Evolutionary conservation across 2,797 vertebrate species (phyloP), one percentile per base, ranked within the genome.

Genomic region (Galagoides demidoff): DNA sequence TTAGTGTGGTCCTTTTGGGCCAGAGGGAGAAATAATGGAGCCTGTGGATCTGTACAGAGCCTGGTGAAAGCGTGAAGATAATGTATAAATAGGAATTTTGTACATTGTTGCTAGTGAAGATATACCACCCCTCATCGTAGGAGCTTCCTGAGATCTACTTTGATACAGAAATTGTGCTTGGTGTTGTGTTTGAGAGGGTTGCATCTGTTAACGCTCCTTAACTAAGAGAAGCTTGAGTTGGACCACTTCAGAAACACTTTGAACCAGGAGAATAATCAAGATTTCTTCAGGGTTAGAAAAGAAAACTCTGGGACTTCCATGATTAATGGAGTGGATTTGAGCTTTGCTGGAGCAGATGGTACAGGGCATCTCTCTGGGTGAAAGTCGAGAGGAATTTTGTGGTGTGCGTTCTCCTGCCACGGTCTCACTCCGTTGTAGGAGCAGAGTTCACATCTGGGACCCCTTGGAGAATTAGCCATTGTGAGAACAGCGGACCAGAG

Each of bases 371-470:
- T 95, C 89, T 96, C 85, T 88, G 93, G 95, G 96, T 96, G 77
- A 63, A 81, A 95, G 94, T 92, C 89, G 97, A 92, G 93, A 96
- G 82, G 94, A 93, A 79, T 92, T 87, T 82, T 77, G 82, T 76
- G 49, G 78, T 84, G n/a, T 68, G 91, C 95, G 63, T 84, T 95
- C 95, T 89, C 89, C 93, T 45, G 81, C 87, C 77, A 23, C 13
- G n/a, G 70, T 85, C 71, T 90, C 90, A 85, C 93, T 96, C 96
- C 95, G 94, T 77, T 49, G 39, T 49, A 66, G 74, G 92, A 97
- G 91, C 91, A 96, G 97, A 96, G 94, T 97, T 97, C 96, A 97
- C 31, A 66, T 95, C 96, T 95, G 96, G 84, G 85, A 88, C 17
- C 71, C 97, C 87, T 92, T 57, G 61, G 91, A 96, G 97, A 97